Base-by-base conservation (phyloP, 2,797 vertebrate genomes). In the Fistularia commersonii region DNA sequence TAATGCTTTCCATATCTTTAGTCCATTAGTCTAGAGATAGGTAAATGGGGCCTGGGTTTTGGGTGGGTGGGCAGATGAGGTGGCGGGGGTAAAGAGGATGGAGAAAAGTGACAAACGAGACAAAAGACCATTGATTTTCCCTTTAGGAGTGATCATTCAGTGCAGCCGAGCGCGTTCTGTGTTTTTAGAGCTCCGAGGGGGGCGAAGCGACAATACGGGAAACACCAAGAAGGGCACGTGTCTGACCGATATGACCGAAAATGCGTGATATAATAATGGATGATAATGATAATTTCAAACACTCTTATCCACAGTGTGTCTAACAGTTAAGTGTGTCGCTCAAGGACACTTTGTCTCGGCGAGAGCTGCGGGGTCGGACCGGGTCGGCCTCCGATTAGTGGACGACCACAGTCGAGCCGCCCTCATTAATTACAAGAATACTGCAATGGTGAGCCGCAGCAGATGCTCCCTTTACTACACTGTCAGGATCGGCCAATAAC, bases 61-160 rank as follows among this genome's bases (percentile, higher is more conserved):
- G 6, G 15, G 37, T 7, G 33, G 41, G 37, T n/a, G 15, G 57
- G 39, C 3, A 6, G 41, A 40, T 31, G 59, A 10, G 12, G 39
- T 7, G 12, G 15, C 7, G 45, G 41, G 54, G 11, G 43, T 5
- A 32, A 58, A 34, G 32, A 14, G 54, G 55, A 48, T 55, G 34
- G 56, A 58, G 43, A 59, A 66, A 72, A 53, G 66, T 77, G 72
- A 76, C 78, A 76, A 76, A 72, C 9, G 44, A 74, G 50, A 80
- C 52, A 66, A 69, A 82, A n/a, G 68, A 46, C 63, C 66, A 81
- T 83, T 60, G 77, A 88, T 84, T 85, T 82, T 70, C 61, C 41
- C 57, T 47, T 79, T 50, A 65, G 45, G 71, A 45, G 66, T 57
- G 62, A 82, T 83, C 64, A 77, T 76, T 81, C 61, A 71, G 73